Conservation (phyloP, 2,888 invertebrate genomes). For the Latrodectus elegans region DNA sequence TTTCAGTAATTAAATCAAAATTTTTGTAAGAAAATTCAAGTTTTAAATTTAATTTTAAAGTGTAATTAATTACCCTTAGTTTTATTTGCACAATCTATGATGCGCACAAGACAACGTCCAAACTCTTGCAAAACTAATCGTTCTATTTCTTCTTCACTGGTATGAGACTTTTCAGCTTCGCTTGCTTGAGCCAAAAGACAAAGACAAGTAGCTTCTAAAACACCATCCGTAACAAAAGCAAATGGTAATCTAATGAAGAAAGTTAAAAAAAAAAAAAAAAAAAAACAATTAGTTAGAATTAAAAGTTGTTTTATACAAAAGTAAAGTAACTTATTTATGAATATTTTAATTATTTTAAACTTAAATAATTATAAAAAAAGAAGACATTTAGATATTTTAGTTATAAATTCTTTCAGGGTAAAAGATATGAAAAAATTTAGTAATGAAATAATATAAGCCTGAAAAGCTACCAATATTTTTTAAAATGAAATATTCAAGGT, state of each 20-base stretch:
- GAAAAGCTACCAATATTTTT: too few species aligned
- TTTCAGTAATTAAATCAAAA: too few species aligned
- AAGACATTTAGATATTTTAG: too few species aligned
- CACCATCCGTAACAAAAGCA: slow-evolving; percentile 93
- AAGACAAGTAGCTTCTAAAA: slow-evolving; percentile 95
- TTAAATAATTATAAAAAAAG: too few species aligned
- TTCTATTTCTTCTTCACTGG: slow-evolving; percentile 81
- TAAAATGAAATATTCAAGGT: too few species aligned
- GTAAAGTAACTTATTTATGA: not conserved
- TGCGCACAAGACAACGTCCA: slow-evolving; percentile 93
- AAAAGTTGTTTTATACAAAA: too few species aligned
- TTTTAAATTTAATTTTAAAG: not conserved
- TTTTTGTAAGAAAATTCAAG: too few species aligned
- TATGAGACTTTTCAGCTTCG: slow-evolving; percentile 82
- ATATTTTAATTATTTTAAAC: too few species aligned
- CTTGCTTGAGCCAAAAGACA: slow-evolving; percentile 96
- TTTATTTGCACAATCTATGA: slow-evolving; percentile 84
- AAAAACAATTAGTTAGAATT: not conserved
- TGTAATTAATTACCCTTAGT: slow-evolving; percentile 55
- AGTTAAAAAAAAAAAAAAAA: not conserved
- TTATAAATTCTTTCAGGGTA: too few species aligned
- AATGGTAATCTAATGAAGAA: slow-evolving; percentile 79
- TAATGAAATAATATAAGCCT: too few species aligned
- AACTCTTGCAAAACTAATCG: slow-evolving; percentile 92
- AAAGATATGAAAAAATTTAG: too few species aligned